A percentile compares a stretch with the other conserved stretches of the same genome.
Evolutionary conservation across 1,140 invertebrate species (phyloP).

Genomic region (Acyrthosiphon pisum): DNA sequence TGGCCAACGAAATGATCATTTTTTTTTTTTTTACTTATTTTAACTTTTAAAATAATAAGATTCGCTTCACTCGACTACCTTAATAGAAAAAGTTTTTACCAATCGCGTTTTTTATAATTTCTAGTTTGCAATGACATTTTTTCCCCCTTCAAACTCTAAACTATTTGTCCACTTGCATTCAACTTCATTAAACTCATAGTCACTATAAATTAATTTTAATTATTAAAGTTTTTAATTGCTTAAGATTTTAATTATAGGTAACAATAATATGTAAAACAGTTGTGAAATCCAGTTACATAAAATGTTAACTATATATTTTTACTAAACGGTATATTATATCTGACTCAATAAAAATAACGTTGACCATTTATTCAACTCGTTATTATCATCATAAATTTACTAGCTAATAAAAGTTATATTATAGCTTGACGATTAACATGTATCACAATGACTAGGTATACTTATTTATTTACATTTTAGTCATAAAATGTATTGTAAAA

Average conservation of each 20-base stretch:
- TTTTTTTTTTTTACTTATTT: background rate
- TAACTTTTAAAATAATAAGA: slow-evolving; percentile 27
- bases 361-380: background rate
- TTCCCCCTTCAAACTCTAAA: background rate
- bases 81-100: slow-evolving; percentile 9
- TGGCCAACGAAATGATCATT: background rate
- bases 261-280: background rate
- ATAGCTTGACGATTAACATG: background rate
- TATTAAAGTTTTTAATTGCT: slow-evolving; percentile 14
- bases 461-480: background rate
- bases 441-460: background rate
- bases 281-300: background rate
- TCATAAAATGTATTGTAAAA: too few species aligned
- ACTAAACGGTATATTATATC: too few species aligned
- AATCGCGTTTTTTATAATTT: background rate
- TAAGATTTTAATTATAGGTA: slow-evolving; percentile 9
- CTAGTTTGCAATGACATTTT: background rate
- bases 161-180: background rate
- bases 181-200: background rate
- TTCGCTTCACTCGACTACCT: background rate
- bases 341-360: too few species aligned
- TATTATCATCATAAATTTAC: background rate
- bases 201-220: slow-evolving; percentile 13
- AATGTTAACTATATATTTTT: background rate
- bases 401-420: background rate